These are phyloP conservation scores for Phacellophora camtschatica DNA, from an alignment of 30 jellyfish, hydroid and myxozoan species.

Conservation along the genomic window DNA sequence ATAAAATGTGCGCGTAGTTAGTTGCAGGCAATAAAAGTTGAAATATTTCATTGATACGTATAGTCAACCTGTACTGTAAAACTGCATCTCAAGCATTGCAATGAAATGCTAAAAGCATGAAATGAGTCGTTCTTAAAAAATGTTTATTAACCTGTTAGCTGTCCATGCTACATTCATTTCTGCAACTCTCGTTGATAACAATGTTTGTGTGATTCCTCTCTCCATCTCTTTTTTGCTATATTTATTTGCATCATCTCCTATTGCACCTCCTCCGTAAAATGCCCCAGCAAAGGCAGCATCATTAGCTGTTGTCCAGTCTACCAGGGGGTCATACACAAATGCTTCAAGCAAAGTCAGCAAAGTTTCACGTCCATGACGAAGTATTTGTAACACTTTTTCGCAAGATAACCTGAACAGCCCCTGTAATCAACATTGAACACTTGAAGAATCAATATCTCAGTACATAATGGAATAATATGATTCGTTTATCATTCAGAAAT, in stretches of 20 bases:
- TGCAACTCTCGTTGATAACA: constrained; percentile 93
- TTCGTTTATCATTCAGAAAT: too few species aligned
- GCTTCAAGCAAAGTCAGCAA: constrained; percentile 97
- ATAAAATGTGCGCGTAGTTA: too few species aligned
- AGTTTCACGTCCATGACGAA: constrained; percentile 95
- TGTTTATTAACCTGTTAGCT: constrained; percentile 75
- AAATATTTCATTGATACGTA: too few species aligned
- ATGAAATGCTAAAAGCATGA: too few species aligned
- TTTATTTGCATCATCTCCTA: constrained; percentile 78
- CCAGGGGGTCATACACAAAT: constrained; percentile 96
- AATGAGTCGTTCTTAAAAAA: too few species aligned
- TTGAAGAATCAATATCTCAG: too few species aligned
- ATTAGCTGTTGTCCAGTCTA: constrained; percentile 99
- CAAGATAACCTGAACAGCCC: constrained; percentile 94
- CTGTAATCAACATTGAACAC: too few species aligned
- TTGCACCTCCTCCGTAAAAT: constrained; percentile 97
- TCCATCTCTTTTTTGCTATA: constrained; percentile 95
- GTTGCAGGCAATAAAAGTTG: too few species aligned
- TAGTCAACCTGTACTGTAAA: too few species aligned
- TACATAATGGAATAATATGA: too few species aligned
- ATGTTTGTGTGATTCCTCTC: constrained; percentile 90
- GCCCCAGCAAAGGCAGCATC: constrained; percentile 99
- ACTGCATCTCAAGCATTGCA: too few species aligned
- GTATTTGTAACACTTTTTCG: constrained; percentile 78
- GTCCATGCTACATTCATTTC: constrained; percentile 97